Evolutionary conservation across 2,888 invertebrate genomes (phyloP).

Genomic region (Azorinus chamasolen): DNA sequence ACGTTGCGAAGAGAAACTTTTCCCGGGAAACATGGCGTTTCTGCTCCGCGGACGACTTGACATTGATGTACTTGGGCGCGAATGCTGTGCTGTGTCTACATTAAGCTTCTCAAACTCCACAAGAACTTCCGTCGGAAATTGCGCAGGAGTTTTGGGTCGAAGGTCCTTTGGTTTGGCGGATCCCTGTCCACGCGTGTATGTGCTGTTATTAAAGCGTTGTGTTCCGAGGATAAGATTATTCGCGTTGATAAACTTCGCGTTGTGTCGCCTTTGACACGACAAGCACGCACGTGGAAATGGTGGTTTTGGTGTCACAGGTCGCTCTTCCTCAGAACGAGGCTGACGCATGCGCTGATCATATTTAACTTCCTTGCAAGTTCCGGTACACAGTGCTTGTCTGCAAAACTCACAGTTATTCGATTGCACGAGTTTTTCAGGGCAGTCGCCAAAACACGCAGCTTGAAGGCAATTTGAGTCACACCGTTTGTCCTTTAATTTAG

Average conservation of each 20-base stretch:
- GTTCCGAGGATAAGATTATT: slow-evolving; percentile 75
- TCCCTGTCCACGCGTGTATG: slow-evolving; percentile 71
- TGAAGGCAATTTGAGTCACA: slow-evolving; percentile 80
- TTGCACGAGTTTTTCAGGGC: slow-evolving; percentile 75
- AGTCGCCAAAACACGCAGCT: slow-evolving; percentile 81
- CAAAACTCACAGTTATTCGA: slow-evolving; percentile 71
- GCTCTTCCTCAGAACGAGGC: slow-evolving; percentile 63
- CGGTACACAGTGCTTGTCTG: slow-evolving; percentile 72
- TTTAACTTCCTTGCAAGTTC: slow-evolving; percentile 72
- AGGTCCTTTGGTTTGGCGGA: slow-evolving; percentile 71
- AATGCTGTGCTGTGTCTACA: slow-evolving; percentile 66
- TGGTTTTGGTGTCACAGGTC: slow-evolving; percentile 52
- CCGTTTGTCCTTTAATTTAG: slow-evolving; percentile 70
- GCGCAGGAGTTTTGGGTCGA: slow-evolving; percentile 66
- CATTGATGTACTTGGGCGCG: slow-evolving; percentile 61
- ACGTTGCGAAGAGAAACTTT: slow-evolving; percentile 77
- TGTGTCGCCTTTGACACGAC: slow-evolving; percentile 73
- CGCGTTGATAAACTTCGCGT: slow-evolving; percentile 77
- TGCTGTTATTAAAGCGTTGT: slow-evolving; percentile 74
- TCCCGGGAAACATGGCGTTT: slow-evolving; percentile 74
- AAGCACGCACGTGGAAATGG: slow-evolving; percentile 70
- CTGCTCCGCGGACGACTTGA: slow-evolving; percentile 71
- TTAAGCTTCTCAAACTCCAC: slow-evolving; percentile 77
- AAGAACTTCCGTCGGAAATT: slow-evolving; percentile 58
- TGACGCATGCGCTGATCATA: slow-evolving; percentile 79